Evolutionary conservation across 2,888 invertebrate genomes (phyloP).

Genomic region (Ormyrus pomaceus): DNA sequence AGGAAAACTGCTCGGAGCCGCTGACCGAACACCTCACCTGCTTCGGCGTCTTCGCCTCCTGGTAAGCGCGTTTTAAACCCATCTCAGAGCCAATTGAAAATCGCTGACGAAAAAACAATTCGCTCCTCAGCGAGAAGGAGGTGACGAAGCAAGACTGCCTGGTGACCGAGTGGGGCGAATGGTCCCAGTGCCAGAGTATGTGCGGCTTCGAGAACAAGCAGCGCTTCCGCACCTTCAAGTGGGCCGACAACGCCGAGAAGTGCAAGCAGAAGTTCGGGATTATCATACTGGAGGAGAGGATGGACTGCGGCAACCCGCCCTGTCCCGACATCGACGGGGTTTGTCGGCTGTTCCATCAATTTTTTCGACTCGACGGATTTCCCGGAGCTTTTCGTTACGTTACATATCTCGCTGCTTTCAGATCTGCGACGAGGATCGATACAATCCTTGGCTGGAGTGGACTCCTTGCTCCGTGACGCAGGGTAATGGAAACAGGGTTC

Average conservation of each 20-base stretch:
- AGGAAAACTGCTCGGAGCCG: not conserved
- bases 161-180: constrained; percentile 49
- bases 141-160: constrained; percentile 31
- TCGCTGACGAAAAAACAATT: not conserved
- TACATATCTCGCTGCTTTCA: constrained; percentile 5
- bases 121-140: not conserved
- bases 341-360: not conserved
- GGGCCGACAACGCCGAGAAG: not conserved
- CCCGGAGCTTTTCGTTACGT: not conserved
- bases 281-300: constrained; percentile 6
- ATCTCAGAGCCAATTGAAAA: too few species aligned
- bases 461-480: constrained; percentile 24
- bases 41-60: too few species aligned
- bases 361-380: not conserved
- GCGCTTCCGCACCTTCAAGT: constrained; percentile 22
- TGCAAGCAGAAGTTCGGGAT: constrained; percentile 2
- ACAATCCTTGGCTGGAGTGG: constrained; percentile 44
- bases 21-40: not conserved
- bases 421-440: constrained; percentile 31
- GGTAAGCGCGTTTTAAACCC: too few species aligned
- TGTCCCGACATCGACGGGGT: constrained; percentile 44
- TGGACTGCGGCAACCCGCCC: constrained; percentile 53
- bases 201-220: constrained; percentile 46
- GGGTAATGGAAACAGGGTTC: constrained; percentile 8
- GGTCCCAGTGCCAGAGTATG: constrained; percentile 27